These are phyloP conservation scores for Notechis scutatus DNA, from an alignment of 2,113 vertebrate species.

Conservation along the genomic window DNA sequence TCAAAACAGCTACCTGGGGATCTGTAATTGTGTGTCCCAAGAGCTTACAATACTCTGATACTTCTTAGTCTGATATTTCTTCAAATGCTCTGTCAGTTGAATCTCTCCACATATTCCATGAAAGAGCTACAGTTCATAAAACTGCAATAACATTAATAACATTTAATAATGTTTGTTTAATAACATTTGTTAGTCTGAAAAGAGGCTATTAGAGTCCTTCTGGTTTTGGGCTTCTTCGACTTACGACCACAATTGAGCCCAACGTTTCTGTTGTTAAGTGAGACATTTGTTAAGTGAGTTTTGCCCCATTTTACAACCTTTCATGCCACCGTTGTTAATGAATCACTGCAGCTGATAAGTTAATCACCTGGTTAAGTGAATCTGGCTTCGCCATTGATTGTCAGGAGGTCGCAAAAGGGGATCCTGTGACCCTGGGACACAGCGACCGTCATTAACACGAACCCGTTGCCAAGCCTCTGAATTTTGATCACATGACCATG, in stretches of 20 bases:
- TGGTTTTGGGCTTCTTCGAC: neutral
- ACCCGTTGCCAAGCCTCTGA: too few species aligned
- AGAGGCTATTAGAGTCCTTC: neutral
- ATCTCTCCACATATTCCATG: neutral
- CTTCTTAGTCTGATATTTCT: neutral
- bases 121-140: neutral
- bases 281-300: neutral
- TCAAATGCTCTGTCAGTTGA: neutral
- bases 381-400: neutral
- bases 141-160: neutral
- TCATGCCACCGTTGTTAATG: neutral
- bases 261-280: neutral
- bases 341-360: neutral
- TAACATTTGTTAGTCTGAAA: neutral
- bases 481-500: too few species aligned
- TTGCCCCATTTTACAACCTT: neutral
- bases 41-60: neutral
- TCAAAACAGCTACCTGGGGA: neutral
- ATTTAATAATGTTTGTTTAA: neutral
- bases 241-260: neutral
- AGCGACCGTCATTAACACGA: neutral
- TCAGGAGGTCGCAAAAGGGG: neutral
- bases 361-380: neutral
- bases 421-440: neutral
- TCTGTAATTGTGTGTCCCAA: neutral